Base-by-base conservation (phyloP, 1,140 invertebrate species). In the Oedothorax gibbosus region DNA sequence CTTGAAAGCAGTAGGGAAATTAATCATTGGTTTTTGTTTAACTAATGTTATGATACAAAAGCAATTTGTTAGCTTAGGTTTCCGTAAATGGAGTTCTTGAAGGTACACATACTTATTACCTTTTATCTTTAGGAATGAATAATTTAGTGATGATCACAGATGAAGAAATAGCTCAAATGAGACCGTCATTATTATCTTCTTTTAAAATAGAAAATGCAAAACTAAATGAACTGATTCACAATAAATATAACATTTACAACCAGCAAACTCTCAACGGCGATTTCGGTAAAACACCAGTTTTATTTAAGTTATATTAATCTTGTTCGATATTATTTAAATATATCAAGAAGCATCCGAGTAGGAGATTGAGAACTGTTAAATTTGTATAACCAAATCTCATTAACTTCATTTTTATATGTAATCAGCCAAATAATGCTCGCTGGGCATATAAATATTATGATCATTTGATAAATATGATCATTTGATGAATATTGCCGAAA, bases 1-100 rank as follows among this genome's bases (percentile, higher is more conserved):
- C 86, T 92, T 92, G 84, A 91, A 90, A 88, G 90, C 89, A 2
- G 49, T 92, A 21, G 91, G 91, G 21, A 90, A 91, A 88, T 86
- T 90, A 62, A 91, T 92, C 49, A 78, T 86, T 65, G 88, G 90
- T 60, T 90, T 89, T 60, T 60, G 57, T 6, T n/a, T 60, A 60
- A 60, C n/a, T 60, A 60, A 3, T 60, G n/a, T 60, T 60, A 60
- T 60, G 7, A 6, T 60, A 60, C 57, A 35, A 14, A 60, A 60
- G 57, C 57, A 60, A 60, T 60, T n/a, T 60, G 57, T 60, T 7
- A 60, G 57, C 57, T 14, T 3, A 12, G 11, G 57, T 12, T n/a
- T 60, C 57, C 57, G 57, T 60, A 7, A 60, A n/a, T 3, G 57
- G 57, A 60, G 1, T 14, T n/a, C n/a, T 12, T n/a, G n/a, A n/a